Percentiles rank a stretch among this genome's conserved stretches.
Conservation (phyloP, 1,140 invertebrate species). For the Plectrocnemia conspersa region DNA sequence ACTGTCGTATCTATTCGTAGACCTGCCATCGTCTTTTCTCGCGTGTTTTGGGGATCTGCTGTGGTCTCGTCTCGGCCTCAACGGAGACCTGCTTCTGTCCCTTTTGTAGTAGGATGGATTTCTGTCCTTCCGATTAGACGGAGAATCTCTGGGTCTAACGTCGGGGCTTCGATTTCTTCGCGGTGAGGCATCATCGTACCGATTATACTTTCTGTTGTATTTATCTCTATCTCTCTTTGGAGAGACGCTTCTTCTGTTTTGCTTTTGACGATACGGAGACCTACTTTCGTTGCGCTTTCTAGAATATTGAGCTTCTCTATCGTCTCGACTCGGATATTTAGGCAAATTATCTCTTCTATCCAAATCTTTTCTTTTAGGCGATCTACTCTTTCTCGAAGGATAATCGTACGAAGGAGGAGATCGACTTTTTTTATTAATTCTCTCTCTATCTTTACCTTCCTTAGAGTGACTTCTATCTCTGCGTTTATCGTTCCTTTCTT, state of each 20-base stretch:
- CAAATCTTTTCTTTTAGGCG: constrained; percentile 21
- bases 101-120: constrained; percentile 20
- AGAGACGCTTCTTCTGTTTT: constrained; percentile 21
- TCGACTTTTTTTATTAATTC: constrained; percentile 14
- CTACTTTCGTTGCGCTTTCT: constrained; percentile 26
- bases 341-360: constrained; percentile 13
- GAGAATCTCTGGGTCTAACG: constrained; percentile 22
- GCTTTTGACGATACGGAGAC: constrained; percentile 22
- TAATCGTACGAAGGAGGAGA: constrained; percentile 25
- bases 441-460: constrained; percentile 22
- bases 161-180: constrained; percentile 12
- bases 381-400: constrained; percentile 18
- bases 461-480: constrained; percentile 25
- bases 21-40: constrained; percentile 14
- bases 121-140: constrained; percentile 25
- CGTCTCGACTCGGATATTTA: constrained; percentile 15
- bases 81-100: constrained; percentile 22
- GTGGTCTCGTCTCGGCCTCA: constrained; percentile 19
- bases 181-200: constrained; percentile 26
- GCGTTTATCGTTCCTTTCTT: constrained; percentile 20
- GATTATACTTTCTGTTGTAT: constrained; percentile 15
- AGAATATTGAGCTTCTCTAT: constrained; percentile 18
- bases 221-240: constrained; percentile 27
- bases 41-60: constrained; percentile 27
- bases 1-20: constrained; percentile 1